Evolutionary conservation across 2,888 invertebrate species (phyloP).

Genomic region (Helicoverpa assulta): DNA sequence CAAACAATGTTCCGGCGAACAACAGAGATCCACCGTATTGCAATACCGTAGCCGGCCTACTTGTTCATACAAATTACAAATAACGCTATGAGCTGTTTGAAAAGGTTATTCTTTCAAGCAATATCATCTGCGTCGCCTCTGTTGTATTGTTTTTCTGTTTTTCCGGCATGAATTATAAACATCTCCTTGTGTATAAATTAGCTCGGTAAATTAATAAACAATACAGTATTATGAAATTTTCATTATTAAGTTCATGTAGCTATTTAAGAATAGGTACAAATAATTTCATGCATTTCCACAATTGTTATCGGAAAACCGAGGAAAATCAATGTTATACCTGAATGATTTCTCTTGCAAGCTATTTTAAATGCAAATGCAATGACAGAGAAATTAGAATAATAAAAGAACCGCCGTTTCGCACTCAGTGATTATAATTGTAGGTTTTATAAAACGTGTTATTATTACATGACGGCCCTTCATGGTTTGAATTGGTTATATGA

Average conservation of each 20-base stretch:
- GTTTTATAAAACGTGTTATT: conserved; percentile 11
- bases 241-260: background rate
- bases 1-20: conserved; percentile 72
- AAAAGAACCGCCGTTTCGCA: conserved; percentile 7
- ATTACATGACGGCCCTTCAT: conserved; percentile 15
- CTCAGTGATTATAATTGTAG: background rate
- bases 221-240: too few relatives aligned
- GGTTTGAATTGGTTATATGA: conserved; percentile 60
- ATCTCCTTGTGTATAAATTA: conserved; percentile 9
- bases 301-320: conserved; percentile 1
- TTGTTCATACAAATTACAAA: conserved; percentile 71
- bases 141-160: conserved; percentile 49
- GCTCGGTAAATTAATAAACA: background rate
- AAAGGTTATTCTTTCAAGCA: conserved; percentile 30
- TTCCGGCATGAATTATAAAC: background rate
- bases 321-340: background rate
- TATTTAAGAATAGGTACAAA: background rate
- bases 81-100: conserved; percentile 52
- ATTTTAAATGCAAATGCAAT: conserved; percentile 1
- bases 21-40: conserved; percentile 67
- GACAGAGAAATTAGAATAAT: background rate
- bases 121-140: conserved; percentile 28
- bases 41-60: conserved; percentile 77
- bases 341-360: background rate
- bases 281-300: background rate